phyloP scores from a whole-genome alignment of 2,888 invertebrate species.

The Harpagoxenus sublaevis region DNA sequence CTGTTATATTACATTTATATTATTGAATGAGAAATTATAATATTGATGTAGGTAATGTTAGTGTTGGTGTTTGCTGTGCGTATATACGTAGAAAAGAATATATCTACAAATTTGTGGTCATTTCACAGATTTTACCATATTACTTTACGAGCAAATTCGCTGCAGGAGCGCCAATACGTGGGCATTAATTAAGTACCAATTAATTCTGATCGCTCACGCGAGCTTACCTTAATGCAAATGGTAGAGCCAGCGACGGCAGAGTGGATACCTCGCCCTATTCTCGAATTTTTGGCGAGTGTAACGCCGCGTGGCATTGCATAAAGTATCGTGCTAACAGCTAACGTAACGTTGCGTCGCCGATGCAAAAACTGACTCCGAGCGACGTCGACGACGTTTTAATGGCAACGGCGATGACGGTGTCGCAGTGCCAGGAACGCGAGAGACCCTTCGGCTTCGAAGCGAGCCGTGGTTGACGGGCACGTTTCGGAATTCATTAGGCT shows the following conservation, averaged over 20 bases:
- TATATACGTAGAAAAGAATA: too few relatives aligned
- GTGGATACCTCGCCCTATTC: slow-evolving; percentile 1
- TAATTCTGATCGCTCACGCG: slow-evolving; percentile 41
- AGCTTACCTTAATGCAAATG: slow-evolving; percentile 5
- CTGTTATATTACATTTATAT: too few relatives aligned
- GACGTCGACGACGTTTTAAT: slow-evolving; percentile 65
- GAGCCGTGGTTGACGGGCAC: slow-evolving; percentile 66
- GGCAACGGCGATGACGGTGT: slow-evolving; percentile 56
- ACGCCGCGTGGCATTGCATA: slow-evolving; percentile 76
- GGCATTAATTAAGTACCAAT: slow-evolving; percentile 40
- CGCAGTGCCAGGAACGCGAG: slow-evolving; percentile 60
- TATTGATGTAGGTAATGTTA: too few relatives aligned
- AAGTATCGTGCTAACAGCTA: slow-evolving; percentile 50
- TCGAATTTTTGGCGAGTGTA: slow-evolving; percentile 55
- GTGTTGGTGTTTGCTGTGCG: too few relatives aligned
- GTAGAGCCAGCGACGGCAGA: background rate
- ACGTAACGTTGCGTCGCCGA: slow-evolving; percentile 2
- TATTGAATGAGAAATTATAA: too few relatives aligned
- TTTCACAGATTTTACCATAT: background rate
- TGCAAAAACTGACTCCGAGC: slow-evolving; percentile 28
- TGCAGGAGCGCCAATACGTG: background rate
- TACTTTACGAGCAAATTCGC: background rate
- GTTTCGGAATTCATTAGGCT: slow-evolving; percentile 84
- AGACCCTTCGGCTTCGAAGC: slow-evolving; percentile 50
- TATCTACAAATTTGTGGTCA: background rate